Percentiles rank a stretch among this genome's conserved stretches.
Conservation (phyloP, 2,797 vertebrate genomes). For the Ctenosaura bakeri region DNA sequence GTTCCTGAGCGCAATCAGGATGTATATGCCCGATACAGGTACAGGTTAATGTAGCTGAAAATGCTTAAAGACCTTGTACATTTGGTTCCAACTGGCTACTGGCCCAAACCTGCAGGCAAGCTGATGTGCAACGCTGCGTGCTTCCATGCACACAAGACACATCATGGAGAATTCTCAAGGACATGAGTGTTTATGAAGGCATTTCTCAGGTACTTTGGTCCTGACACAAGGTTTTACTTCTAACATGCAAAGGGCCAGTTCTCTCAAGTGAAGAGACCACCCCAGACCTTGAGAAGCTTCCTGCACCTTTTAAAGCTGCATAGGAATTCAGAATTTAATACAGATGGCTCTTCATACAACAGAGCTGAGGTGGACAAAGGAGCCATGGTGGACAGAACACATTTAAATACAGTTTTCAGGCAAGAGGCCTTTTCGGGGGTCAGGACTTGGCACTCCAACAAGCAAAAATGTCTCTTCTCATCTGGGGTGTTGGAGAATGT, state of each 20-base stretch:
- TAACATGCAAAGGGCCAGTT: background rate
- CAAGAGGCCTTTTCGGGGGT: no score
- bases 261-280: background rate
- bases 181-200: slow-evolving; percentile 36
- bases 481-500: no score
- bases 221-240: background rate
- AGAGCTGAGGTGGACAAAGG: background rate
- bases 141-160: slow-evolving; percentile 16
- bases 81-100: slow-evolving; percentile 21
- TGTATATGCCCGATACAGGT: slow-evolving; percentile 49
- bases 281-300: background rate
- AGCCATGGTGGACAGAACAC: background rate
- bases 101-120: slow-evolving; percentile 53
- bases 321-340: background rate
- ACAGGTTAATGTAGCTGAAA: slow-evolving; percentile 58
- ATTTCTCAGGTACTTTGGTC: background rate
- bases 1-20: slow-evolving; percentile 78
- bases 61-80: slow-evolving; percentile 49
- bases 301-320: background rate
- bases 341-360: background rate
- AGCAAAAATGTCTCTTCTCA: no score
- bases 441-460: background rate
- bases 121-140: slow-evolving; percentile 33
- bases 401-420: background rate
- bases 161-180: slow-evolving; percentile 21